Conservation (phyloP, 2,888 invertebrate species). For the Tanytarsus gracilentus region DNA sequence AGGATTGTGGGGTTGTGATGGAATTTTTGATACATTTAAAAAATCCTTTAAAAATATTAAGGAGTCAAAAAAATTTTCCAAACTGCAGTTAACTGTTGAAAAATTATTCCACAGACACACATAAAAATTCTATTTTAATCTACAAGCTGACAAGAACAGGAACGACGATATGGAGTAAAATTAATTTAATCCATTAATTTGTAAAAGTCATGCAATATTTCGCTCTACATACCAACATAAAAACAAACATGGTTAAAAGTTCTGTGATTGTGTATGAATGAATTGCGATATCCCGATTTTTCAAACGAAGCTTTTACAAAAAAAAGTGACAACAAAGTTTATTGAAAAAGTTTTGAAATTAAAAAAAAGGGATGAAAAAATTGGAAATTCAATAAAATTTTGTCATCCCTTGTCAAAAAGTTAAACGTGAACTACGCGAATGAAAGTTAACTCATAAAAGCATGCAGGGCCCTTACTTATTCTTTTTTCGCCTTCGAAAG, state of each 20-base stretch:
- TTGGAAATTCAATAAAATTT: background rate
- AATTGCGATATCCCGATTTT: background rate
- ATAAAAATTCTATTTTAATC: background rate
- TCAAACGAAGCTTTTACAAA: too few species aligned
- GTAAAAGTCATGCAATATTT: slow-evolving; percentile 2
- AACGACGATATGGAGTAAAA: background rate
- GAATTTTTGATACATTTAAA: too few species aligned
- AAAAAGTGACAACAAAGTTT: background rate
- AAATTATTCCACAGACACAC: background rate
- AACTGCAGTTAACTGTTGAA: too few species aligned
- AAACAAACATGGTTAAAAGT: background rate
- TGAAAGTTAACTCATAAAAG: background rate
- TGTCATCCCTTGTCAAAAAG: background rate
- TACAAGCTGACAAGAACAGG: background rate
- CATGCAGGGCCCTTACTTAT: slow-evolving; percentile 16
- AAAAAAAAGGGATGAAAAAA: background rate
- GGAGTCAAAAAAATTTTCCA: too few species aligned
- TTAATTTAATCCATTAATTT: slow-evolving; percentile 11
- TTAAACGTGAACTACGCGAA: background rate
- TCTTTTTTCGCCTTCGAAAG: slow-evolving; percentile 9
- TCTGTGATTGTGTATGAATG: background rate
- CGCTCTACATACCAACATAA: background rate
- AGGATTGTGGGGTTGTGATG: too few species aligned
- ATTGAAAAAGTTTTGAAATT: background rate
- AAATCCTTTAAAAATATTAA: too few species aligned